Conservation (phyloP, 1,140 invertebrate genomes). For the Papilio machaon region DNA sequence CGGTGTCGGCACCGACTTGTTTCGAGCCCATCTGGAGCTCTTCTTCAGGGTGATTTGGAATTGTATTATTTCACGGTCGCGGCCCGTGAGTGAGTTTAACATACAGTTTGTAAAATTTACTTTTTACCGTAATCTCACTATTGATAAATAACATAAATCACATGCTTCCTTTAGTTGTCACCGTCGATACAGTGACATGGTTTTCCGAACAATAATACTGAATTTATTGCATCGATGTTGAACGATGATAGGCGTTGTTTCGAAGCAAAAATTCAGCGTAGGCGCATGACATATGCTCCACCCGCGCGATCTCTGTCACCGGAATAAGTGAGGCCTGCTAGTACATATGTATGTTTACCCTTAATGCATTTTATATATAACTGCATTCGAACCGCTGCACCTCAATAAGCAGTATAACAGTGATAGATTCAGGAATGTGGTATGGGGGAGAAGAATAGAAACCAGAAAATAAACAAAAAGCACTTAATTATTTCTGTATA, state of each 20-base stretch:
- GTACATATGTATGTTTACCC: neutral
- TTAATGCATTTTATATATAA: neutral
- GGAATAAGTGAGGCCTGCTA: neutral
- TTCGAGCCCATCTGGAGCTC: neutral
- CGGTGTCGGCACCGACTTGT: too few species aligned
- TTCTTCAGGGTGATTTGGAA: too few species aligned
- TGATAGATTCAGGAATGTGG: neutral
- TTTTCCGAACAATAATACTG: slow-evolving; percentile 59
- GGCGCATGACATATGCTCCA: slow-evolving; percentile 55
- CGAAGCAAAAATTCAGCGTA: slow-evolving; percentile 65
- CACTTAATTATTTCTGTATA: too few species aligned
- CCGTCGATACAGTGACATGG: slow-evolving; percentile 56
- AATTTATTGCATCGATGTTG: slow-evolving; percentile 62
- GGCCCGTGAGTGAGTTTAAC: too few species aligned
- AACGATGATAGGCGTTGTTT: slow-evolving; percentile 57
- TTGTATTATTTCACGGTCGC: too few species aligned
- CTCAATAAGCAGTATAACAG: neutral
- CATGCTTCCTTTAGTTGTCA: slow-evolving; percentile 57
- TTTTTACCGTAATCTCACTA: neutral
- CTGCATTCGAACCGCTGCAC: neutral
- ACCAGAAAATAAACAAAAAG: too few species aligned
- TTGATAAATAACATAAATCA: slow-evolving; percentile 55
- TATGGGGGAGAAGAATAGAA: neutral
- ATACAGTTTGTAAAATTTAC: neutral
- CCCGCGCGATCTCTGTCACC: slow-evolving; percentile 40